Evolutionary conservation across 2,797 vertebrate genomes (phyloP), one percentile per base, ranked within the genome.

Genomic region (Sebastiscus albofasciatus): DNA sequence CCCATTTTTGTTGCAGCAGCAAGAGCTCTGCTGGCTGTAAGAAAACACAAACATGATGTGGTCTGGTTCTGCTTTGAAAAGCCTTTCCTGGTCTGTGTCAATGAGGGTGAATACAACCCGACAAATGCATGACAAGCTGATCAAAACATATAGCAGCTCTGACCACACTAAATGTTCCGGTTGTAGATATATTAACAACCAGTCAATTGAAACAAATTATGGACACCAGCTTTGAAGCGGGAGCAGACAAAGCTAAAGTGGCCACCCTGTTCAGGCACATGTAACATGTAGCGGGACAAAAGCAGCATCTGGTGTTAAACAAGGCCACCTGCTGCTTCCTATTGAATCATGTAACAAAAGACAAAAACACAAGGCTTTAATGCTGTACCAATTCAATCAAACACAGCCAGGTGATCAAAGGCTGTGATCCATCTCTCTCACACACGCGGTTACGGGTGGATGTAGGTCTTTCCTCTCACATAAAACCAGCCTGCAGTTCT

Each of bases 371-470:
- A 69, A 54, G 69, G 70, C 75, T 83, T 82, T 58, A 85, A 81
- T 59, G 29, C 66, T 33, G 67, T 18, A 80, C 62, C 69, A 42
- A 75, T 84, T 84, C 77, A 81, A 81, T 90, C 75, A 89, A 84
- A 88, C 73, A 27, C 73, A 81, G 78, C 34, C 81, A 88, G 77
- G 66, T 80, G 85, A 91, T 92, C 87, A 90, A 90, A 90, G 90
- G 39, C 82, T 67, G 5, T 20, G 56, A 84, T 81, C 73, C 39
- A 42, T 61, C 68, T 75, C 33, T 14, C 49, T 2, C n/a, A 2
- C 67, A 76, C 66, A 31, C 75, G 67, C 5, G 66, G 29, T 39
- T 34, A 67, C 4, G 42, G 72, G 58, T 81, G 72, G 54, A 71
- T 84, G 70, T 54, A 61, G 79, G 62, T 62, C 68, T 72, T 80